Conservation (phyloP, 2,888 invertebrate species). For the Cyclophora punctaria region DNA sequence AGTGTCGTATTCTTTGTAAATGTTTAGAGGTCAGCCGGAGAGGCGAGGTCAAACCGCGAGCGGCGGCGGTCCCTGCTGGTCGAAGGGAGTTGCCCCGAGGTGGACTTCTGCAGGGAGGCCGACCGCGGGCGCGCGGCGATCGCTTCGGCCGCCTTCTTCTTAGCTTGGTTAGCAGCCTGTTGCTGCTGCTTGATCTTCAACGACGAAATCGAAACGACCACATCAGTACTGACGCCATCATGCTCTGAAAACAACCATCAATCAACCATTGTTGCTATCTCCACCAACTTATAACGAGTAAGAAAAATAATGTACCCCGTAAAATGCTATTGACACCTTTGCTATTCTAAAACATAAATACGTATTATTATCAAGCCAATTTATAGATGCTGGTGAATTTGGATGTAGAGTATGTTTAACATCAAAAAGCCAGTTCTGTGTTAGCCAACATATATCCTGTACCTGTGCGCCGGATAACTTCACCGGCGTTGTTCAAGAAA, state of each 20-base stretch:
- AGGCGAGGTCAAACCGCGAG: slow-evolving; percentile 58
- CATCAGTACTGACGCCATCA: slow-evolving; percentile 55
- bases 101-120: slow-evolving; percentile 60
- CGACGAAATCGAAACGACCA: slow-evolving; percentile 61
- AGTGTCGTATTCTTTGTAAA: slow-evolving; percentile 10
- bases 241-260: slow-evolving; percentile 34
- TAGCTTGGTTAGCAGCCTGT: slow-evolving; percentile 64
- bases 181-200: slow-evolving; percentile 65
- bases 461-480: slow-evolving; percentile 68
- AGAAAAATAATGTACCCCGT: no score
- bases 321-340: no score
- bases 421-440: no score
- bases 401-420: no score
- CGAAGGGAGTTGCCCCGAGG: slow-evolving; percentile 54
- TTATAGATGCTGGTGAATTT: no score
- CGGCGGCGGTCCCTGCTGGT: slow-evolving; percentile 53
- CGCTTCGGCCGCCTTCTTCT: slow-evolving; percentile 57
- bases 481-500: slow-evolving; percentile 70
- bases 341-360: no score
- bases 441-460: neutral
- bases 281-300: no score
- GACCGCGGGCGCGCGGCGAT: slow-evolving; percentile 52
- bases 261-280: no score
- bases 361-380: no score
- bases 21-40: slow-evolving; percentile 54